Base-by-base conservation (phyloP, 2,797 vertebrate genomes). In the Melanogrammus aeglefinus region DNA sequence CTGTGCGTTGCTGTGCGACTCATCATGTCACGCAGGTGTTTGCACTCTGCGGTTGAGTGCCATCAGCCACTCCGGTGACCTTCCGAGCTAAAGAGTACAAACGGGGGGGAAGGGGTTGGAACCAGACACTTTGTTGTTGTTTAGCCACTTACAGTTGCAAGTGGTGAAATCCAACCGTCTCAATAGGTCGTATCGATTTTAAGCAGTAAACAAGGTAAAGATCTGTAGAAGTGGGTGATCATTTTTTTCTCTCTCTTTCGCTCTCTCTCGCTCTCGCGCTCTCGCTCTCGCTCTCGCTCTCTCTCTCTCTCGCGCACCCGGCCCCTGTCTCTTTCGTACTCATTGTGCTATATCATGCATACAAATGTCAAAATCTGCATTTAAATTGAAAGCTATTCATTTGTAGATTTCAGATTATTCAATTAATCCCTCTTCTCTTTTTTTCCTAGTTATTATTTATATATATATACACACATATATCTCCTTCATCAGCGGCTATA, bases 351-450 rank as follows among this genome's bases (percentile, higher is more conserved):
- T n/a, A 16, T 29, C 74, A 66, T 27, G 76, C 81, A 85, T 82
- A 85, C 90, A 93, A 94, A 94, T 92, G 91, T 82, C 90, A 90
- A 84, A 94, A 94, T 94, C 92, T 93, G 90, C 94, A 94, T 94
- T 92, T 93, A 94, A 93, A 93, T 94, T 90, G 88, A 86, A 92
- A 86, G 76, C 73, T 82, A 82, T 86, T 89, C 86, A 93, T 94
- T 90, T 92, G 88, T 91, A 91, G 93, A 90, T 89, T 90, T 90
- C 75, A 88, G 88, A 91, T 92, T 90, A 90, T 92, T 91, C 87
- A 90, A 86, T 91, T 91, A 89, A 90, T 88, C 82, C 87, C 51
- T 79, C 71, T 77, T 63, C 57, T 88, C 35, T 79, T 81, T 78
- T 85, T 76, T 79, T 74, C 31, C 51, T 41, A 14, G 77, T 36